phyloP scores from a whole-genome alignment of 2,797 vertebrate genomes.

The Manis crassicaudata region DNA sequence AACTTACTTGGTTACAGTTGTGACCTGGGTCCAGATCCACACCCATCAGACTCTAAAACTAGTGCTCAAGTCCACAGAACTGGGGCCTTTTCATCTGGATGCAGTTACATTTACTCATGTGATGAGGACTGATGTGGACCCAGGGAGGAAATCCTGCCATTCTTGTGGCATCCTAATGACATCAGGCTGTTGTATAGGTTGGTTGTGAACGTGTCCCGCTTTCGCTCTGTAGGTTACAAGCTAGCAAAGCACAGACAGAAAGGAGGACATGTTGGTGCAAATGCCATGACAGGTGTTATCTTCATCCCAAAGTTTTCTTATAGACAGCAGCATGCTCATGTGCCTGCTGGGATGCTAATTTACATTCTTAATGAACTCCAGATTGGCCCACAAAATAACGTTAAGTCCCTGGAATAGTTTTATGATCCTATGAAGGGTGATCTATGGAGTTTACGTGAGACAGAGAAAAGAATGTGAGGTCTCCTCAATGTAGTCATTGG shows the following conservation, averaged over 20 bases:
- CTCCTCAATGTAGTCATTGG: not conserved
- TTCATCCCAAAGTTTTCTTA: not conserved
- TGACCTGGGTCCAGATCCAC: not conserved
- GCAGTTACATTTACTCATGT: not conserved
- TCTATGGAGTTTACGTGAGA: not conserved
- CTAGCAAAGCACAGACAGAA: not conserved
- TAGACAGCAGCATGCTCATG: not conserved
- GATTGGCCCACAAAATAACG: not conserved
- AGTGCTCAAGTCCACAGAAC: not conserved
- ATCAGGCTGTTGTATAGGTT: not conserved
- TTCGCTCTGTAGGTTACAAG: not conserved
- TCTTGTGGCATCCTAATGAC: not conserved
- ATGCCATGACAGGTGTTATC: not conserved
- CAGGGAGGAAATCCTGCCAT: not conserved
- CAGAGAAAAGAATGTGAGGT: not conserved
- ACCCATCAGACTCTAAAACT: not conserved
- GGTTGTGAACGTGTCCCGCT: not conserved
- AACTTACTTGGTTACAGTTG: not conserved
- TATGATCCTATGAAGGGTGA: not conserved
- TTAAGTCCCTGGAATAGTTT: not conserved
- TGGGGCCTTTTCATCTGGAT: not conserved
- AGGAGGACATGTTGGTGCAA: not conserved
- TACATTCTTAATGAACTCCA: conserved; percentile 20
- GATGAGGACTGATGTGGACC: fast-evolving
- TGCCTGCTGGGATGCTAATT: not conserved